Evolutionary conservation across 2,888 invertebrate species (phyloP).

Genomic region (Liposcelis brunnea): DNA sequence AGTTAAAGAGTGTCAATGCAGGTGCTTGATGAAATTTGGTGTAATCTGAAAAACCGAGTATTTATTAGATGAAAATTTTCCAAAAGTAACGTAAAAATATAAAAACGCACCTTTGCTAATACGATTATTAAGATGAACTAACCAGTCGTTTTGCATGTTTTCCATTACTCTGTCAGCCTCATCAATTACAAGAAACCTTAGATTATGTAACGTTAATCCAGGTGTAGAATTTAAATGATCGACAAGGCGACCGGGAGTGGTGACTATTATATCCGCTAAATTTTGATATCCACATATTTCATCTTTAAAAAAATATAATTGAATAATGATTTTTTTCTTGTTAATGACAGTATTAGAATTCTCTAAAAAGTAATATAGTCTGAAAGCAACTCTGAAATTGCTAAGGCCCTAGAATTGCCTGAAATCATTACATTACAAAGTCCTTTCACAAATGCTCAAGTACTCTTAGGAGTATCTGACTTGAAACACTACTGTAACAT

Average conservation of each 20-base stretch:
- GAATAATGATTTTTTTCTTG: too few species aligned
- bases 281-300: slow-evolving; percentile 38
- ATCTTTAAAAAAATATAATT: slow-evolving; percentile 27
- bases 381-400: too few species aligned
- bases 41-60: slow-evolving; percentile 25
- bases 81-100: neutral
- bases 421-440: too few species aligned
- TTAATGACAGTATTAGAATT: too few species aligned
- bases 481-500: slow-evolving; percentile 8
- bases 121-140: slow-evolving; percentile 59
- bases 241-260: slow-evolving; percentile 83
- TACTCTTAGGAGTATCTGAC: too few species aligned
- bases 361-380: too few species aligned
- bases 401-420: too few species aligned
- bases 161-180: slow-evolving; percentile 95
- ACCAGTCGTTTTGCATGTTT: slow-evolving; percentile 81
- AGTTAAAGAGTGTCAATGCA: slow-evolving; percentile 32
- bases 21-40: slow-evolving; percentile 30
- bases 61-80: slow-evolving; percentile 1
- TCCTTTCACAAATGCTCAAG: too few species aligned
- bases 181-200: slow-evolving; percentile 78
- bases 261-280: slow-evolving; percentile 68
- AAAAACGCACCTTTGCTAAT: slow-evolving; percentile 24
- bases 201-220: slow-evolving; percentile 51
- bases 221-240: slow-evolving; percentile 76